Conservation (phyloP, 2,888 invertebrate genomes). For the Sceliomorpha sp. region DNA sequence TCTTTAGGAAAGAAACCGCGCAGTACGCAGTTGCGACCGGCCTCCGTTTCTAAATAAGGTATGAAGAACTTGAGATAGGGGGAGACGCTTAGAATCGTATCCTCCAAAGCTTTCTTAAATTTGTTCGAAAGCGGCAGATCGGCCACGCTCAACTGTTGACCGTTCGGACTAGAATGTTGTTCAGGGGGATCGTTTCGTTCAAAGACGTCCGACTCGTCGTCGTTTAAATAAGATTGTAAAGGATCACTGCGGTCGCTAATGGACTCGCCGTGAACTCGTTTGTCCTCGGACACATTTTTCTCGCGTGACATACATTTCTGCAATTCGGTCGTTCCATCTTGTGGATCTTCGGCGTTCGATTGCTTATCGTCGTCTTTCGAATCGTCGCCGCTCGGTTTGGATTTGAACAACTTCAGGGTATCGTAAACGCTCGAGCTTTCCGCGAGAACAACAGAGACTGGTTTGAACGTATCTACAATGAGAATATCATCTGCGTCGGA, state of each 20-base stretch:
- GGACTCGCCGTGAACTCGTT: slow-evolving; percentile 81
- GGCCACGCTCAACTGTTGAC: slow-evolving; percentile 81
- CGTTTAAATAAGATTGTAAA: slow-evolving; percentile 83
- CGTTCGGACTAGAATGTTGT: slow-evolving; percentile 70
- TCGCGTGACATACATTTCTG: slow-evolving; percentile 49
- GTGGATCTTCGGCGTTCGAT: background rate
- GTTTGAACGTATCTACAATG: slow-evolving; percentile 24
- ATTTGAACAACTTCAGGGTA: slow-evolving; percentile 74
- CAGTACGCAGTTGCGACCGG: slow-evolving; percentile 87
- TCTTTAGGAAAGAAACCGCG: slow-evolving; percentile 87
- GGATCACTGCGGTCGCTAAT: slow-evolving; percentile 93
- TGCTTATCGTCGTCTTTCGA: slow-evolving; percentile 1
- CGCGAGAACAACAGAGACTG: slow-evolving; percentile 64
- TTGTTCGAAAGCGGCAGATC: slow-evolving; percentile 85
- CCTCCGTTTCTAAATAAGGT: slow-evolving; percentile 93
- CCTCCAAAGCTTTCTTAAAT: slow-evolving; percentile 88
- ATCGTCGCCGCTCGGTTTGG: slow-evolving; percentile 46
- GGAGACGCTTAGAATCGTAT: slow-evolving; percentile 89
- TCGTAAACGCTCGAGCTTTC: slow-evolving; percentile 72
- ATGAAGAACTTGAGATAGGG: slow-evolving; percentile 92
- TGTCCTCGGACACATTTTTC: slow-evolving; percentile 69
- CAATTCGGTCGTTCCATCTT: slow-evolving; percentile 28
- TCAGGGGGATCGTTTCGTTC: no score
- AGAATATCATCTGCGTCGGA: background rate
- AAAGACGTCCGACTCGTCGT: slow-evolving; percentile 79